Conservation (phyloP, 30 jellyfish, hydroid and myxozoan species). For the Haliclystus octoradiatus region DNA sequence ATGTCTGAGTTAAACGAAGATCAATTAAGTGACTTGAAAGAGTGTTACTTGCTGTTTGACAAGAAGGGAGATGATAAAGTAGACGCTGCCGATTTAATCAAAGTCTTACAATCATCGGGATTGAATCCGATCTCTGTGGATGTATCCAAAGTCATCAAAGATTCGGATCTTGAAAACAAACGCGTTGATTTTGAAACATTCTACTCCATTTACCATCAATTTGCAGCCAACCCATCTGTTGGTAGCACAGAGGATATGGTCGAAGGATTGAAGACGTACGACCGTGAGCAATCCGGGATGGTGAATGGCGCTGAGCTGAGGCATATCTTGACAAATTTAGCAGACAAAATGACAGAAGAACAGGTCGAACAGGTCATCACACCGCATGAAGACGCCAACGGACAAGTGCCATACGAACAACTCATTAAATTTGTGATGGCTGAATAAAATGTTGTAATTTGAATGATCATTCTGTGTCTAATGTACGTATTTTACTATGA, state of each 20-base stretch:
- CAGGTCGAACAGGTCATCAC: conserved; percentile 69
- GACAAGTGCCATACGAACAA: conserved; percentile 64
- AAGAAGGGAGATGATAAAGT: conserved; percentile 86
- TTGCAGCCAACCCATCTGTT: conserved; percentile 44
- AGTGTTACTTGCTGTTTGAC: conserved; percentile 72
- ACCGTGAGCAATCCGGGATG: conserved; percentile 86
- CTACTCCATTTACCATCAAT: conserved; percentile 68
- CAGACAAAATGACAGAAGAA: conserved; percentile 86
- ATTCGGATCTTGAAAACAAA: conserved; percentile 57
- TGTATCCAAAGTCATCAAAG: conserved; percentile 60
- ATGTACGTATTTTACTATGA: too few species aligned
- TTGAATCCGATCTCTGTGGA: conserved; percentile 70
- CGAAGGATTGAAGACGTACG: conserved; percentile 86
- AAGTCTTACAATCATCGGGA: conserved; percentile 80
- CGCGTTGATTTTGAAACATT: conserved; percentile 85
- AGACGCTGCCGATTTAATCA: conserved; percentile 37
- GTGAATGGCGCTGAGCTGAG: conserved; percentile 85
- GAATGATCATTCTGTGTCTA: too few species aligned
- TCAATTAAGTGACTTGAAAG: conserved; percentile 74
- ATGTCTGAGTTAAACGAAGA: conserved; percentile 84
- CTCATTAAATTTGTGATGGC: conserved; percentile 79
- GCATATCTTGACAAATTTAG: conserved; percentile 67
- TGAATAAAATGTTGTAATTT: too few species aligned
- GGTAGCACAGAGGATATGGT: conserved; percentile 88
- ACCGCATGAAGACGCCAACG: conserved; percentile 80